Base-by-base conservation (phyloP, 2,888 invertebrate species). In the Mesochorus sp. region DNA sequence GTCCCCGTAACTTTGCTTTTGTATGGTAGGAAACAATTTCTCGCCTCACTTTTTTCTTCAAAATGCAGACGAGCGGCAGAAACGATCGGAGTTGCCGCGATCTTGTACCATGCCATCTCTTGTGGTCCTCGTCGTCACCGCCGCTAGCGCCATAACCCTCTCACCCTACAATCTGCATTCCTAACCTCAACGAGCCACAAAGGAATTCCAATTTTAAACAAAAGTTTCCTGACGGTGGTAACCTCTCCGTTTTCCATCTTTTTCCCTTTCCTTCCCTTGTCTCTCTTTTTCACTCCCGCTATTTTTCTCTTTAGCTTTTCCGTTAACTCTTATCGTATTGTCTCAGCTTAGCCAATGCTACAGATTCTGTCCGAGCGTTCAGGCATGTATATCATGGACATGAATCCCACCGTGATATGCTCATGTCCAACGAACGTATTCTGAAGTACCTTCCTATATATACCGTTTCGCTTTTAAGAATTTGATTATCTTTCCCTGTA, bases 121-220 rank as follows among this genome's bases (percentile, higher is more conserved):
- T 62, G 19, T 76, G 84, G 82, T 84, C 84, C 83, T 83, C 84
- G 85, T 85, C 84, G 84, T 82, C 82, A 81, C 80, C 84, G 66
- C 83, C 44, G 53, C 55, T 26, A 57, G 21, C 34, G 57, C 68
- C 57, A 57, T 68, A 57, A 55, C 24, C 47, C 24, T 47, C 85
- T 31, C 51, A 49, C 51, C 67, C 61, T 53, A 62, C 87, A 83
- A 88, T 88, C 87, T 88, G 88, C 87, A 88, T 88, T 88, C 88
- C 88, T 85, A 85, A 85, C 86, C 83, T 82, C 87, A 87, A 88
- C 87, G 86, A 88, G 88, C 88, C 87, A 86, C 86, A 87, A 88
- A 87, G 88, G 88, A 88, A 88, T 88, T 88, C 87, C 88, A 88
- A 88, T 88, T 88, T 88, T 86, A 87, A 88, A 88, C 88, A 88